phyloP scores from a whole-genome alignment of 1,140 invertebrate genomes.

The Zaprionus gabonicus region DNA sequence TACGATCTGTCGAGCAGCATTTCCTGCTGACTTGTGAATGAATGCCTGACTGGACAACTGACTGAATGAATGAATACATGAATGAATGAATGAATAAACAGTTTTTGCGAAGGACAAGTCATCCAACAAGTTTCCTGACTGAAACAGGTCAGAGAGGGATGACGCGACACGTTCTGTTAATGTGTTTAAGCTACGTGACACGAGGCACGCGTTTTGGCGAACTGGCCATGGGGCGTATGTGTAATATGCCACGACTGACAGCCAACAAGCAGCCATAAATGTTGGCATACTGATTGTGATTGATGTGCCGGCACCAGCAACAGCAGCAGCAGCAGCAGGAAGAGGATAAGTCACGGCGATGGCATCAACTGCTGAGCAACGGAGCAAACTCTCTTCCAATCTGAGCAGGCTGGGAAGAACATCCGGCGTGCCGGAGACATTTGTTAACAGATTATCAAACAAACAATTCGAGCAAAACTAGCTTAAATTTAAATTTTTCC shows the following conservation, averaged over 20 bases:
- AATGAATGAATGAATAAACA: not conserved
- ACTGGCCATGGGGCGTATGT: conserved; percentile 31
- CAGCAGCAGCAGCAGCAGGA: not conserved
- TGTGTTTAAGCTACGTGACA: conserved; percentile 47
- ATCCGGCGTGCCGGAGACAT: not conserved
- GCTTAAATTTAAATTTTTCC: not conserved
- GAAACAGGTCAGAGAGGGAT: not conserved
- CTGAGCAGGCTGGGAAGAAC: not conserved
- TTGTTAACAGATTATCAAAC: not conserved
- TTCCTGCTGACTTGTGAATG: conserved; percentile 4
- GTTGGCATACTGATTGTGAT: conserved; percentile 41
- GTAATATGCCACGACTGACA: conserved; percentile 43
- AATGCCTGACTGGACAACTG: conserved; percentile 1
- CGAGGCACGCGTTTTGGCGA: not conserved
- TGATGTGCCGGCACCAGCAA: conserved; percentile 34
- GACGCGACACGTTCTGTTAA: conserved; percentile 37
- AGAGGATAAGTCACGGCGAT: not conserved
- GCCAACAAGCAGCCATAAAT: conserved; percentile 47
- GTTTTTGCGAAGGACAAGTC: conserved; percentile 2
- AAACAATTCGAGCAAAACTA: not conserved
- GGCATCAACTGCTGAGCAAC: not conserved
- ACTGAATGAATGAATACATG: conserved; percentile 2
- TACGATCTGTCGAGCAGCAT: not conserved
- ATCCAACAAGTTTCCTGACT: conserved; percentile 24
- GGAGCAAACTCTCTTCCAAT: not conserved